Conservation (phyloP, 2,888 invertebrate species). For the Rhodophaea formosa region DNA sequence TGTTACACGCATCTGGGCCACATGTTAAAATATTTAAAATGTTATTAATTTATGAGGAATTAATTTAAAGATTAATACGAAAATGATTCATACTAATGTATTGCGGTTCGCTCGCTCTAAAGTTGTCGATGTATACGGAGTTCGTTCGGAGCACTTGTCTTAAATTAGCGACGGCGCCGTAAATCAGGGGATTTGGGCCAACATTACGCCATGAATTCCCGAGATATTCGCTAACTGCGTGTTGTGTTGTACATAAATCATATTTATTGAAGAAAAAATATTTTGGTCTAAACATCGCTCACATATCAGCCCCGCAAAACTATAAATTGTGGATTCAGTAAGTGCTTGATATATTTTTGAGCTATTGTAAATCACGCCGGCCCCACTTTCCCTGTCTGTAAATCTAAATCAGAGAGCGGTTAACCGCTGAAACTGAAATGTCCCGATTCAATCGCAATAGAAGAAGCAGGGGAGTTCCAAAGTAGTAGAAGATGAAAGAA, state of each 20-base stretch:
- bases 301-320: constrained; percentile 4
- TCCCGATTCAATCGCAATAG: no score
- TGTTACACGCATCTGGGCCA: no score
- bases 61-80: no score
- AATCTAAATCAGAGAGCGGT: neutral
- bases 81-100: no score
- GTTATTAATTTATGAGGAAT: no score
- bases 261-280: constrained; percentile 20
- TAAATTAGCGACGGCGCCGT: constrained; percentile 60
- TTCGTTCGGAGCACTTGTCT: constrained; percentile 52
- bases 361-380: neutral
- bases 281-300: constrained; percentile 3
- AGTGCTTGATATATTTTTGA: neutral
- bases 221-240: constrained; percentile 52
- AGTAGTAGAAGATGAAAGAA: no score
- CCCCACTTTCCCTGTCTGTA: neutral
- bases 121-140: neutral
- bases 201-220: constrained; percentile 56
- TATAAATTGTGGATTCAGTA: neutral
- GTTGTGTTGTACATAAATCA: constrained; percentile 41
- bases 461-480: no score
- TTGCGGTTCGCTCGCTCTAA: neutral
- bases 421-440: neutral
- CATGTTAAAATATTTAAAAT: no score
- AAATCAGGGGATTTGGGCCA: constrained; percentile 67